Evolutionary conservation across 2,113 vertebrate species (phyloP).

Genomic region (Malurus elegans): DNA sequence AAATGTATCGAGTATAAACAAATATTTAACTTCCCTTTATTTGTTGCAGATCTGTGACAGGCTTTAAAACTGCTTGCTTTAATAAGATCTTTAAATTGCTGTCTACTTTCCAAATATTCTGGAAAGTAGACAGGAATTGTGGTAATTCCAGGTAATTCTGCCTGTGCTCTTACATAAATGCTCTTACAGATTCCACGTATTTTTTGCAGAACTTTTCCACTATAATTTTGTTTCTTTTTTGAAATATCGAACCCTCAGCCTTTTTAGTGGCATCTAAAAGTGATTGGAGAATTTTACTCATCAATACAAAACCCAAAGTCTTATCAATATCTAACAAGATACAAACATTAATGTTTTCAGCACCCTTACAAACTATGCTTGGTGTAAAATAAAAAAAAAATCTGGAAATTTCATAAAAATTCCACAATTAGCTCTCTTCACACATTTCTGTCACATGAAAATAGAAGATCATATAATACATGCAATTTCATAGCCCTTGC

Average conservation of each 20-base stretch:
- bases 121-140: neutral
- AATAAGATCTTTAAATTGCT: slow-evolving; percentile 54
- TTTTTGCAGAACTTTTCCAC: neutral
- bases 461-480: neutral
- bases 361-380: neutral
- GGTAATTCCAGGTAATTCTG: slow-evolving; percentile 10
- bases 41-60: slow-evolving; percentile 56
- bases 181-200: neutral
- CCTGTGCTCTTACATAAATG: neutral
- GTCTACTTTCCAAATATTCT: slow-evolving; percentile 52
- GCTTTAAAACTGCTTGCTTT: slow-evolving; percentile 66
- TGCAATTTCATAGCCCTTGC: neutral
- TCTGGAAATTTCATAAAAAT: neutral
- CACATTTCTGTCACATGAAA: neutral
- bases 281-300: neutral
- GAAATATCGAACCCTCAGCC: neutral
- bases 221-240: neutral
- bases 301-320: neutral
- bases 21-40: slow-evolving; percentile 55
- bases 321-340: neutral
- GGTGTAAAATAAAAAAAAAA: neutral
- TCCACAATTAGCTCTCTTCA: neutral
- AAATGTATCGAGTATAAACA: neutral
- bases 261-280: neutral
- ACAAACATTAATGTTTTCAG: neutral